Evolutionary conservation across 2,113 vertebrate species (phyloP), one percentile per base, ranked within the genome.

Genomic region (Argyrosomus japonicus): DNA sequence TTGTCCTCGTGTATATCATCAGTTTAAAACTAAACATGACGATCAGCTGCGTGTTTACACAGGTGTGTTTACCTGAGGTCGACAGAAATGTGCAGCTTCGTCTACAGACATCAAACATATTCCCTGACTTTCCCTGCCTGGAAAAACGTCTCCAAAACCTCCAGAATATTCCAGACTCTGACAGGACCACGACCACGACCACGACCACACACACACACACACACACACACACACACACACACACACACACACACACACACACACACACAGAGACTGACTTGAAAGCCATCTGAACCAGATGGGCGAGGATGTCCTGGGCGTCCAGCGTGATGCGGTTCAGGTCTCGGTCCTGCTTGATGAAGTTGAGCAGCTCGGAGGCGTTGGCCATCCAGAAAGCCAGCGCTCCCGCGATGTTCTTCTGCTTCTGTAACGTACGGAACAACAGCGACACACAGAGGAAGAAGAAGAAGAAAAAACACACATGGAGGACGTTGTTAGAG

Each of bases 321-420:
- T 99, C 98, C 90, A 99, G 89, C 0, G 98, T 98, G 91, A 99
- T 89, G 45, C 97, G 97, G 36, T 97, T 98, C 21, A 99, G 96
- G 89, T 99, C 98, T 69, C 96, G 91, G 92, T 99, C 98, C 94
- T 99, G 98, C 85, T 99, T 99, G 90, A 99, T 91, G 88, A 99
- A 99, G 94, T 99, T 99, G 84, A 99, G 96, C 56, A 99, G 95
- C 83, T 99, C 98, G 0, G 98, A 99, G 13, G 98, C 98, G 56
- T 99, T 99, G 87, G 98, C 98, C 98, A 99, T 99, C 98, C 98
- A 99, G 93, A 99, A 99, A 56, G 98, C 98, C 93, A 99, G 97
- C 1, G 98, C 97, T 18, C 98, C 98, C 1, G 98, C 98, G 4
- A 99, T 99, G 91, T 99, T 99, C 95, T 99, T 99, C 95, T 99